Evolutionary conservation across 2,888 invertebrate genomes (phyloP).

Genomic region (Yponomeuta cagnagella): DNA sequence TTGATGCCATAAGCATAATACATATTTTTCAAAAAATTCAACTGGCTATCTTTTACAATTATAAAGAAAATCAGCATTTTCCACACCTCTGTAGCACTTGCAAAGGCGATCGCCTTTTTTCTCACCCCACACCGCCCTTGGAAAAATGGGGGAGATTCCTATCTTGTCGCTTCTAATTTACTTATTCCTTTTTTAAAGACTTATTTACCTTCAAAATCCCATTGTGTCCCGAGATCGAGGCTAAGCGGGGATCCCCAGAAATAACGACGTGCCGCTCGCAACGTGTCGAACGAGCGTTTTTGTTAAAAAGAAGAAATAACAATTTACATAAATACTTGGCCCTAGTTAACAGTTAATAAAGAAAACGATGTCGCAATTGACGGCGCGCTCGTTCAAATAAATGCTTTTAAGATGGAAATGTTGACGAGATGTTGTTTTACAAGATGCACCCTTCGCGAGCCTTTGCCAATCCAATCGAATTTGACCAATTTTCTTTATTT

Average conservation of each 20-base stretch:
- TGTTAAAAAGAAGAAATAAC: constrained; percentile 71
- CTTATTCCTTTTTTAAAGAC: constrained; percentile 85
- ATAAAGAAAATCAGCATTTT: constrained; percentile 22
- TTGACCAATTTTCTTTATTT: constrained; percentile 22
- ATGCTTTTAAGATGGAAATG: constrained; percentile 67
- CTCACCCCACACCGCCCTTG: constrained; percentile 57
- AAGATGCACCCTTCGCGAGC: constrained; percentile 29
- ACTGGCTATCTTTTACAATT: too few species aligned
- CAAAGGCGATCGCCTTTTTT: constrained; percentile 71
- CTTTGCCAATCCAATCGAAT: constrained; percentile 24
- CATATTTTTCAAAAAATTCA: too few species aligned
- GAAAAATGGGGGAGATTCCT: constrained; percentile 82
- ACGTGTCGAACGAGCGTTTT: constrained; percentile 71
- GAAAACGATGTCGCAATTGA: constrained; percentile 70
- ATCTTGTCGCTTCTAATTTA: constrained; percentile 87
- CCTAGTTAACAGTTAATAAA: constrained; percentile 76
- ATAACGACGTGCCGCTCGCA: constrained; percentile 56
- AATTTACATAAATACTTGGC: constrained; percentile 74
- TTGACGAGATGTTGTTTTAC: constrained; percentile 65
- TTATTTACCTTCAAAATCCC: constrained; percentile 82
- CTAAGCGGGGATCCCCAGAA: constrained; percentile 49
- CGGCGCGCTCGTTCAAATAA: constrained; percentile 53
- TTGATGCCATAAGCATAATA: too few species aligned
- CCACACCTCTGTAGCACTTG: constrained; percentile 41
- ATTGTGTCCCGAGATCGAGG: constrained; percentile 64